Evolutionary conservation across 2,113 vertebrate genomes (phyloP).

Genomic region (Psammodynastes pulverulentus): DNA sequence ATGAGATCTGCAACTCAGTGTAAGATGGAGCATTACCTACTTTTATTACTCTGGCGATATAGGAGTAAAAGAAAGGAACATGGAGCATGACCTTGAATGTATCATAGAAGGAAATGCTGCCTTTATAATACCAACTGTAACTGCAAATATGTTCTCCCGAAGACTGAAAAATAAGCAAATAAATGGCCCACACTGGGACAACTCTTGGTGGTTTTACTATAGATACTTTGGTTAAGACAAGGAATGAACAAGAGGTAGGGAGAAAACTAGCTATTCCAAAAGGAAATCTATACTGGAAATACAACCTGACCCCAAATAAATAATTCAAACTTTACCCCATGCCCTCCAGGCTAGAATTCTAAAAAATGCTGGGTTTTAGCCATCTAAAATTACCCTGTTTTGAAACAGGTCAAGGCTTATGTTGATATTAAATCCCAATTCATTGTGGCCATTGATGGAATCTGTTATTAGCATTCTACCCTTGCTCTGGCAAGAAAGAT

Average conservation of each 20-base stretch:
- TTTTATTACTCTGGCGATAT: conserved; percentile 45
- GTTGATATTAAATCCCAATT: neutral
- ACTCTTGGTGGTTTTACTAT: conserved; percentile 1
- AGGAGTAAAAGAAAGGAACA: conserved; percentile 30
- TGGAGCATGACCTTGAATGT: conserved; percentile 35
- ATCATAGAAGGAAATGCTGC: neutral
- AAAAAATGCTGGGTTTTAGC: neutral
- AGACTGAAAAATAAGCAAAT: neutral
- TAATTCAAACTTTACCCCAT: neutral
- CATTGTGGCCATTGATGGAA: neutral
- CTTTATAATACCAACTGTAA: conserved; percentile 28
- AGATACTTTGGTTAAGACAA: neutral
- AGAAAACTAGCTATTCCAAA: neutral
- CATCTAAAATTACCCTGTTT: neutral
- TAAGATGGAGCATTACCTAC: conserved; percentile 30
- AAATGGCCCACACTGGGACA: neutral
- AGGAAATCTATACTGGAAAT: neutral
- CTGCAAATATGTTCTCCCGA: neutral
- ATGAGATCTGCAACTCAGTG: conserved; percentile 39
- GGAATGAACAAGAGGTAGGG: neutral
- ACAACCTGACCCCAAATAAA: neutral
- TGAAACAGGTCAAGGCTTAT: neutral
- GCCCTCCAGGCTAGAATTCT: neutral
- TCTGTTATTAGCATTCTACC: neutral
- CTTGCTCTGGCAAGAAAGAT: neutral